phyloP scores from a whole-genome alignment of 2,888 invertebrate genomes.

The Hydrotaea cyrtoneurina region DNA sequence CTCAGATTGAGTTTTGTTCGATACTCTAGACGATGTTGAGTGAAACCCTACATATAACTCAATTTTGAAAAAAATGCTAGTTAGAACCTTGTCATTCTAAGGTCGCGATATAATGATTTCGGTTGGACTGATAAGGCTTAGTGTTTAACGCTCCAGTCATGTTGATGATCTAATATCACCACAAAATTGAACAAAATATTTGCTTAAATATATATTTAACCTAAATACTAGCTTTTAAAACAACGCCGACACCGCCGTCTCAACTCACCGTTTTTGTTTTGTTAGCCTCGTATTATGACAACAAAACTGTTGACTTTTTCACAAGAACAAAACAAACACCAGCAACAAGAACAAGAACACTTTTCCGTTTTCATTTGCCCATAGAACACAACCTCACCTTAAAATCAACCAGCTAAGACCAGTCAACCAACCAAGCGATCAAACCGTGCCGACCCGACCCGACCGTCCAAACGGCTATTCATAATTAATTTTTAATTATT shows the following conservation, averaged over 20 bases:
- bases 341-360: background rate
- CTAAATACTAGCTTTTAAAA: slow-evolving; percentile 1
- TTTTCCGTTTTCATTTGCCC: background rate
- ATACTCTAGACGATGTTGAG: too few species aligned
- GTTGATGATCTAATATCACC: background rate
- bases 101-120: too few species aligned
- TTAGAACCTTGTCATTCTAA: too few species aligned
- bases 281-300: background rate
- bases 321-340: background rate
- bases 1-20: too few species aligned
- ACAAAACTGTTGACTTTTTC: background rate
- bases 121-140: too few species aligned
- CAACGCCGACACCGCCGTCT: background rate
- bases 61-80: too few species aligned
- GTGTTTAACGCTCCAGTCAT: too few species aligned
- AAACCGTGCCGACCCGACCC: background rate
- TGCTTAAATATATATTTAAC: background rate
- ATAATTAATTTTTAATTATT: slow-evolving; percentile 34
- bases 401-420: slow-evolving; percentile 12
- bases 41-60: too few species aligned
- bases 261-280: background rate
- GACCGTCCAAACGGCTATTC: background rate
- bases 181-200: background rate
- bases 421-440: background rate
- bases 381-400: background rate